A percentile compares a stretch with the other conserved stretches of the same genome.
phyloP scores from a whole-genome alignment of 2,113 vertebrate genomes.

The Isurus oxyrinchus region DNA sequence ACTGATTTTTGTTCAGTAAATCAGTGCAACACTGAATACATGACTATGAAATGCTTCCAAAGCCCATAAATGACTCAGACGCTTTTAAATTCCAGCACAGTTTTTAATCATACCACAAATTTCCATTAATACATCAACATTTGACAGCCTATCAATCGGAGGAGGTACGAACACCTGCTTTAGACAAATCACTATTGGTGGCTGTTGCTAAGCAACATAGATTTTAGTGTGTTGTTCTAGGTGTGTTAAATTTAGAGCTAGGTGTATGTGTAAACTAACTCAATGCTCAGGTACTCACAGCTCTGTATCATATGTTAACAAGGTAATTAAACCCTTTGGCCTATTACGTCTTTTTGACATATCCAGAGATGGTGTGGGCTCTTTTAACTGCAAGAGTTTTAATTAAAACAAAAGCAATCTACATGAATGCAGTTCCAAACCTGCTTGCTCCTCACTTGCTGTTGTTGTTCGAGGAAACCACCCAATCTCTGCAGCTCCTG shows the following conservation, averaged over 20 bases:
- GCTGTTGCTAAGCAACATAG: background rate
- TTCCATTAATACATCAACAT: background rate
- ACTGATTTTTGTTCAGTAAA: background rate
- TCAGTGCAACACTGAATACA: background rate
- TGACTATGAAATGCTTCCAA: constrained; percentile 9
- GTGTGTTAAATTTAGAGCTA: background rate
- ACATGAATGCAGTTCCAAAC: background rate
- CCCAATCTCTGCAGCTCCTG: no score
- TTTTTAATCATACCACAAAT: background rate
- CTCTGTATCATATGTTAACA: background rate
- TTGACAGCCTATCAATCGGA: background rate
- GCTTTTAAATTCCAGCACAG: background rate
- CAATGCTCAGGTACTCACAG: background rate
- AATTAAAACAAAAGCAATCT: background rate
- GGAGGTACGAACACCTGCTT: background rate
- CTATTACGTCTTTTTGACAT: background rate
- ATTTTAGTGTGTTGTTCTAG: background rate
- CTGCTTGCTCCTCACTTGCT: no score
- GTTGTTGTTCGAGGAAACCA: no score
- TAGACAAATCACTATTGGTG: background rate
- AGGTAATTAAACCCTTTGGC: background rate
- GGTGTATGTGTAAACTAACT: background rate
- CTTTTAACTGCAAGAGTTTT: background rate
- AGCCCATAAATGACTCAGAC: background rate
- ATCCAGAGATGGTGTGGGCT: background rate